Conservation (phyloP, 2,888 invertebrate genomes). For the Megastigmus dorsalis region DNA sequence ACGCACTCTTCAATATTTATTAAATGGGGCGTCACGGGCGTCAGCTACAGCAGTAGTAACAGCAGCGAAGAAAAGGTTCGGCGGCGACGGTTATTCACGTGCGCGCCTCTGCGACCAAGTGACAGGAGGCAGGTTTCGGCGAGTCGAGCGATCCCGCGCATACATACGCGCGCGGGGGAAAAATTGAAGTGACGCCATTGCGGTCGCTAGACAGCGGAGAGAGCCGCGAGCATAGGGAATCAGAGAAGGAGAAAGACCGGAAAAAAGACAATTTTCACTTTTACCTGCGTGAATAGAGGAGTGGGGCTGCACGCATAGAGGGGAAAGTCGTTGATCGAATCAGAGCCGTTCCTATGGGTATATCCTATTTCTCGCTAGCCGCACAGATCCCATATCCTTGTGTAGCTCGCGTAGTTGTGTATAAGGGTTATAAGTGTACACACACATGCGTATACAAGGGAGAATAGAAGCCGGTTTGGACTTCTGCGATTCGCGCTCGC, state of each 20-base stretch:
- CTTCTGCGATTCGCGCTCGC: too few species aligned
- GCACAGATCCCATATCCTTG: too few species aligned
- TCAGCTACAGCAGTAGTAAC: too few species aligned
- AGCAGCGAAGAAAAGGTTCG: background rate
- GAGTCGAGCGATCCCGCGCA: background rate
- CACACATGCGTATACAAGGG: background rate
- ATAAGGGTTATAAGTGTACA: too few species aligned
- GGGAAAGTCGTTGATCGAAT: background rate
- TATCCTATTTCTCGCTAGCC: too few species aligned
- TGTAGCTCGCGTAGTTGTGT: too few species aligned
- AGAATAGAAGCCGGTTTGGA: too few species aligned
- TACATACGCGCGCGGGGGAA: background rate
- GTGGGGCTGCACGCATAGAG: background rate
- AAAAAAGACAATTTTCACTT: slow-evolving; percentile 38
- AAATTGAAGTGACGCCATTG: slow-evolving; percentile 43
- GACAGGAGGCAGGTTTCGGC: background rate
- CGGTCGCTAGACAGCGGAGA: too few species aligned
- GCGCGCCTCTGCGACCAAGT: slow-evolving; percentile 12
- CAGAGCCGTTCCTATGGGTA: background rate
- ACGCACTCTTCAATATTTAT: slow-evolving; percentile 1
- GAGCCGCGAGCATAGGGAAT: too few species aligned
- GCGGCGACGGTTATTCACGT: slow-evolving; percentile 11
- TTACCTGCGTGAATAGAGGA: background rate
- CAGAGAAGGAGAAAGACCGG: background rate
- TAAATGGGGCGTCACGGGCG: background rate